Conservation (phyloP, 2,888 invertebrate species). For the Diarsia rubi region DNA sequence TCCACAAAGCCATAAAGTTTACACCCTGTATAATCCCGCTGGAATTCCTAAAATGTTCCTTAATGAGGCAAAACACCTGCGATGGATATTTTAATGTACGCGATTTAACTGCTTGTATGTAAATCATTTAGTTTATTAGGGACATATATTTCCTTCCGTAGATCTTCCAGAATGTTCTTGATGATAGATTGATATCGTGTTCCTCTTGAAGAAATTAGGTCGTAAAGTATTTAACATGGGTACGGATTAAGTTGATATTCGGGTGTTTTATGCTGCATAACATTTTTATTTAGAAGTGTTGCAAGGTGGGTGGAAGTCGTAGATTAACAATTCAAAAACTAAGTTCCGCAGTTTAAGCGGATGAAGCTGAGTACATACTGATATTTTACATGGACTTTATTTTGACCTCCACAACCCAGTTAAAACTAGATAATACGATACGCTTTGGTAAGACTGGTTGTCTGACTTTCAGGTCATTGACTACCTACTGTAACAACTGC, state of each 20-base stretch:
- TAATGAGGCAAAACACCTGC: slow-evolving; percentile 81
- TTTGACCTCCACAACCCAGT: too few relatives aligned
- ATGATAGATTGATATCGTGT: slow-evolving; percentile 53
- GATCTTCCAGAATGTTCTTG: slow-evolving; percentile 26
- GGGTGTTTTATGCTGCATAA: background rate
- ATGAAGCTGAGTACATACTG: too few relatives aligned
- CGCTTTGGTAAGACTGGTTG: too few relatives aligned
- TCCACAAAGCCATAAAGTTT: background rate
- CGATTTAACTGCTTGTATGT: slow-evolving; percentile 56
- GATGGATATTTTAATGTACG: slow-evolving; percentile 66
- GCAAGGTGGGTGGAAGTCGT: too few relatives aligned
- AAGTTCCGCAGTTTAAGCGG: too few relatives aligned
- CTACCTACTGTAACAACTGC: too few relatives aligned
- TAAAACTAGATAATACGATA: too few relatives aligned
- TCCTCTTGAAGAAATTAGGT: slow-evolving; percentile 25
- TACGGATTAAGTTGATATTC: slow-evolving; percentile 12
- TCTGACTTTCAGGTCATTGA: too few relatives aligned
- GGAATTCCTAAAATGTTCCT: slow-evolving; percentile 72
- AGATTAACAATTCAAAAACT: too few relatives aligned
- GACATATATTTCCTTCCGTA: slow-evolving; percentile 47
- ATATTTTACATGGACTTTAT: too few relatives aligned
- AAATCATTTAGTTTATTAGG: slow-evolving; percentile 62
- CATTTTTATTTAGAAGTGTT: background rate
- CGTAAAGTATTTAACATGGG: slow-evolving; percentile 17
- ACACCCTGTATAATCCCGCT: slow-evolving; percentile 54